phyloP scores from a whole-genome alignment of 2,888 invertebrate species.

The Lasioglossum leucozonium region DNA sequence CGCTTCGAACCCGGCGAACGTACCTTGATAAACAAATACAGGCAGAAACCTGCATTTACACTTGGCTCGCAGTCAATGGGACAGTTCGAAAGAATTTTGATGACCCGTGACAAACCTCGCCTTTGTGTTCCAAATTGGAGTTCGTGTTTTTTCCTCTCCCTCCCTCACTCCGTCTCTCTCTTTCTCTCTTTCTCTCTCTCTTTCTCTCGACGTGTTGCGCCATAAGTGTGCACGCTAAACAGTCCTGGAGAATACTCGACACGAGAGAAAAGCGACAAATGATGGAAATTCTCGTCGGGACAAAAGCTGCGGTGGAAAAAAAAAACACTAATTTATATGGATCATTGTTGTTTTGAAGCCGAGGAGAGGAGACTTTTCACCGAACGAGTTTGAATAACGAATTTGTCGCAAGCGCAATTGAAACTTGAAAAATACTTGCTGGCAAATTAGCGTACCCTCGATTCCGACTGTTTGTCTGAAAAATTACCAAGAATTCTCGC shows the following conservation, averaged over 20 bases:
- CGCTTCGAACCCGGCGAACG: conserved; percentile 52
- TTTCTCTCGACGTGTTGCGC: background rate
- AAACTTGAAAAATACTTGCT: background rate
- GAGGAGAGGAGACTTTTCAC: background rate
- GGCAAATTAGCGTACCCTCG: background rate
- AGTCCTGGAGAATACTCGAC: background rate
- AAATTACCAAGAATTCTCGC: no score
- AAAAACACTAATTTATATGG: background rate
- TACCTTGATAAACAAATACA: conserved; percentile 64
- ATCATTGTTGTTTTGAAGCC: background rate
- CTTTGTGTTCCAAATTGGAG: conserved; percentile 52
- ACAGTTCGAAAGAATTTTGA: conserved; percentile 63
- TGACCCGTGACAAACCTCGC: conserved; percentile 51
- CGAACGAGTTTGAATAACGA: background rate
- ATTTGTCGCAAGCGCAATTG: background rate
- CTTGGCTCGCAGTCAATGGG: conserved; percentile 51
- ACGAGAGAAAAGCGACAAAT: conserved; percentile 1
- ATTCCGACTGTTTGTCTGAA: background rate
- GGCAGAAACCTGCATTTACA: conserved; percentile 57
- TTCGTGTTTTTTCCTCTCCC: background rate
- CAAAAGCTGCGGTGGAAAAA: background rate
- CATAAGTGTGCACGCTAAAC: conserved; percentile 31
- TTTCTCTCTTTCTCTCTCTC: background rate
- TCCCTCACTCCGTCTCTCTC: no score
- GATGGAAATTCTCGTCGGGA: background rate